Percentiles rank a stretch among this genome's conserved stretches.
phyloP scores from a whole-genome alignment of 2,113 vertebrate genomes.

The Equus quagga region DNA sequence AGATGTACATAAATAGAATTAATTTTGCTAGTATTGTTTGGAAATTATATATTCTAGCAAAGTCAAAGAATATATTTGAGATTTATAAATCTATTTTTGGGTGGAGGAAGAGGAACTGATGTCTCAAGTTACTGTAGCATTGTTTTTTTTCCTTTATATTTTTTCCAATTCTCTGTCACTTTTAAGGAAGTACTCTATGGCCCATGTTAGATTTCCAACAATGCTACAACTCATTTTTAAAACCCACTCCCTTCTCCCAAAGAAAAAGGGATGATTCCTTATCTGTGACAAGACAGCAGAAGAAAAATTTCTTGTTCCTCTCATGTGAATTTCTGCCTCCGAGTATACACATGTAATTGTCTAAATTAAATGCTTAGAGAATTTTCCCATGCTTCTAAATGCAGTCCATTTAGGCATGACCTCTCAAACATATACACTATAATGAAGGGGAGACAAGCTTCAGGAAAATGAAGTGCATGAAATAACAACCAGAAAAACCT shows the following conservation, averaged over 20 bases:
- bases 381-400: conserved; percentile 73
- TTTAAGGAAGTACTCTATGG: background rate
- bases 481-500: conserved; percentile 81
- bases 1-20: background rate
- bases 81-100: conserved; percentile 1
- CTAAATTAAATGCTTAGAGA: conserved; percentile 69
- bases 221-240: background rate
- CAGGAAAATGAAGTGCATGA: conserved; percentile 56
- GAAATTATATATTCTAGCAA: conserved; percentile 13
- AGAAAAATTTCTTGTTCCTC: background rate
- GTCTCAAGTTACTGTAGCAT: background rate
- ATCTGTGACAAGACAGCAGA: background rate
- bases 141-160: conserved; percentile 47
- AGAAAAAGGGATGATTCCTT: background rate
- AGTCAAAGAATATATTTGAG: background rate
- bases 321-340: conserved; percentile 19
- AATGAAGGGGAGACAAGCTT: conserved; percentile 72
- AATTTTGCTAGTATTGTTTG: background rate
- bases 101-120: background rate
- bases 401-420: conserved; percentile 60
- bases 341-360: conserved; percentile 53
- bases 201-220: background rate
- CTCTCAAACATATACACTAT: conserved; percentile 38
- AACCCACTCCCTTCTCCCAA: background rate
- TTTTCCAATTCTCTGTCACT: background rate